A percentile compares a stretch with the other conserved stretches of the same genome.
Conservation (phyloP, 1,140 invertebrate species). For the Meloidogyne hapla region DNA sequence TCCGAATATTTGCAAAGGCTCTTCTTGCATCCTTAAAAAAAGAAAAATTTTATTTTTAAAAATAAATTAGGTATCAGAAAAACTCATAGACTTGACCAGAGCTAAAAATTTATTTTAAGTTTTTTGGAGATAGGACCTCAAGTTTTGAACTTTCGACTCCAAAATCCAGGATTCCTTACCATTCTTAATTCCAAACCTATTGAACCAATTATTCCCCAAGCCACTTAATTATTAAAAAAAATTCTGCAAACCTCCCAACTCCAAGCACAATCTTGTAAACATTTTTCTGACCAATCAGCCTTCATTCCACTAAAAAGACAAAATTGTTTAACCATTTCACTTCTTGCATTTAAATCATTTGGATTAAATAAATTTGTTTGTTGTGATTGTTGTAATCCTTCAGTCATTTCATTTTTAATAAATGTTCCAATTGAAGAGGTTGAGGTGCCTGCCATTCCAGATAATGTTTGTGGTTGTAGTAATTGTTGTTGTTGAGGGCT, state of each 20-base stretch:
- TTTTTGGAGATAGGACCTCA: too few species aligned
- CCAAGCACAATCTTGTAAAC: slow-evolving; percentile 38
- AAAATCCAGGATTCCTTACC: too few species aligned
- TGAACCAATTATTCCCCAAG: too few species aligned
- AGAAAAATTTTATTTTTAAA: not conserved
- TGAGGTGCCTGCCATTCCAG: not conserved
- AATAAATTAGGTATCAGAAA: too few species aligned
- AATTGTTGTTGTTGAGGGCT: slow-evolving; percentile 14
- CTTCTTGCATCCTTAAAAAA: not conserved
- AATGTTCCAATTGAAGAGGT: not conserved
- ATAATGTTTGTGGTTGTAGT: not conserved
- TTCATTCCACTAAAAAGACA: slow-evolving; percentile 43
- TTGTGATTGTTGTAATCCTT: slow-evolving; percentile 27
- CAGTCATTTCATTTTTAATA: not conserved
- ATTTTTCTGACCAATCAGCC: slow-evolving; percentile 46
- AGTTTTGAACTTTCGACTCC: too few species aligned
- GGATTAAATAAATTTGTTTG: not conserved
- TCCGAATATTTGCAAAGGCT: not conserved
- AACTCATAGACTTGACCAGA: too few species aligned
- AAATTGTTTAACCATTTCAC: slow-evolving; percentile 46
- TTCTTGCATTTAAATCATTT: slow-evolving; percentile 7
- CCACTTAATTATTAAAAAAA: not conserved
- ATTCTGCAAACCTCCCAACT: slow-evolving; percentile 40
- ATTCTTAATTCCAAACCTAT: too few species aligned
- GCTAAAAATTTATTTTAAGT: too few species aligned